Evolutionary conservation across 2,888 invertebrate species (phyloP).

Genomic region (Hydrotaea cyrtoneurina): DNA sequence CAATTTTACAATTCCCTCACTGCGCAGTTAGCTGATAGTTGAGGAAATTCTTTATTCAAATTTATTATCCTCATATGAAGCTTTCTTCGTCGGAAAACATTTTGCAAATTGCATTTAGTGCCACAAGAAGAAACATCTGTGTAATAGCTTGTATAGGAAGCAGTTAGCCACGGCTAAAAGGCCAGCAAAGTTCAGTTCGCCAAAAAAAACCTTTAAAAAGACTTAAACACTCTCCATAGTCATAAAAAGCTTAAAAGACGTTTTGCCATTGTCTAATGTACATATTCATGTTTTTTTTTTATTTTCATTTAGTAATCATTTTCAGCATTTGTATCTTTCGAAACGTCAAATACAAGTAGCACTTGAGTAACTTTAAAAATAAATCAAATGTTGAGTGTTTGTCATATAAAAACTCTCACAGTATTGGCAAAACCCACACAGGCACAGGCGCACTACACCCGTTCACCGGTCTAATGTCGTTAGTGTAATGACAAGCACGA

Average conservation of each 20-base stretch:
- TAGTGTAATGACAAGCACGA: neutral
- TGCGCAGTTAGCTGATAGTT: no score
- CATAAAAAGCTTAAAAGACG: neutral
- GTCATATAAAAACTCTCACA: conserved; percentile 26
- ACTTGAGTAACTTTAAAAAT: conserved; percentile 47
- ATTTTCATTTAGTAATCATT: neutral
- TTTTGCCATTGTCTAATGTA: conserved; percentile 2
- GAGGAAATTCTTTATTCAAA: no score
- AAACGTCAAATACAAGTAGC: conserved; percentile 13
- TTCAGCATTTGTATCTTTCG: conserved; percentile 13
- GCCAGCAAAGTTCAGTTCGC: neutral
- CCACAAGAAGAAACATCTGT: no score
- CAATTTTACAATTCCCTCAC: no score
- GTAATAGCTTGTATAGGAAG: no score
- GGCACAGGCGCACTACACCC: neutral
- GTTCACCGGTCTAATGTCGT: conserved; percentile 5
- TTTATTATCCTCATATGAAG: no score
- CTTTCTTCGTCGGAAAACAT: no score
- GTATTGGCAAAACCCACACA: conserved; percentile 16
- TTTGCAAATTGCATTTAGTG: no score
- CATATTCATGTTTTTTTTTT: neutral
- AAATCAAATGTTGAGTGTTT: conserved; percentile 52
- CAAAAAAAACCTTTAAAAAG: neutral
- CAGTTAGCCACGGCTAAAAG: neutral
- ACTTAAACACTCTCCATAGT: neutral